Percentiles rank a stretch among this genome's conserved stretches.
Conservation (phyloP, 2,888 invertebrate genomes). For the Halictus ligatus region DNA sequence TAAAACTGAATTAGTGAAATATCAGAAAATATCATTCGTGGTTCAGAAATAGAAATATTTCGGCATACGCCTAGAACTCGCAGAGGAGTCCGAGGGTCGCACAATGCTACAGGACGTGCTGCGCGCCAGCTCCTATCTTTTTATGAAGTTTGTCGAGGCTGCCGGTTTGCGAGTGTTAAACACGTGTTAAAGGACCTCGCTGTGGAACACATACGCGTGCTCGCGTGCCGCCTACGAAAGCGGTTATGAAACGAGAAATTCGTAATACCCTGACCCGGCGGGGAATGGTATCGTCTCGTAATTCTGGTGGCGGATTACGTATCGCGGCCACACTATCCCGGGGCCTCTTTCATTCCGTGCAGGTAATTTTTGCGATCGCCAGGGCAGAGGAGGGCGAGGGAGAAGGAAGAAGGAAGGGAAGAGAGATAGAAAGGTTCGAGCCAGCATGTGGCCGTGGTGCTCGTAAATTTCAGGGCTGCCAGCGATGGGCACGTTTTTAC, state of each 20-base stretch:
- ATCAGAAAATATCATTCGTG: no score
- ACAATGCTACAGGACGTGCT: no score
- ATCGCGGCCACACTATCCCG: conserved; percentile 32
- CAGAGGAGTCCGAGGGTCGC: no score
- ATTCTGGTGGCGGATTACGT: conserved; percentile 51
- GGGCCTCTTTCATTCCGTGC: conserved; percentile 25
- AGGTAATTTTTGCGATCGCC: conserved; percentile 57
- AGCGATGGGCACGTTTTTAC: conserved; percentile 64
- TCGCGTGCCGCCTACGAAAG: background rate
- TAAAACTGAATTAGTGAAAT: no score
- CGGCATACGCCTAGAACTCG: no score
- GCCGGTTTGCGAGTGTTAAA: no score
- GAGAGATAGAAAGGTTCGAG: conserved; percentile 1
- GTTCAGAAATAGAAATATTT: no score
- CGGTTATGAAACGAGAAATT: background rate
- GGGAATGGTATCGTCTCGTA: conserved; percentile 13
- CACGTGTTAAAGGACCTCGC: no score
- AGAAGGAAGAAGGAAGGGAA: background rate
- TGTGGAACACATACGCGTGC: background rate
- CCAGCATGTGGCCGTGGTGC: conserved; percentile 42
- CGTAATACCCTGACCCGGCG: background rate
- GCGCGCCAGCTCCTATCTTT: no score
- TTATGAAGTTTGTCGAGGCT: no score
- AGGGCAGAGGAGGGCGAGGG: background rate
- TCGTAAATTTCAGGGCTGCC: conserved; percentile 65